These are phyloP conservation scores for Panulirus ornatus DNA, from an alignment of 1,140 invertebrate species.

Conservation along the genomic window DNA sequence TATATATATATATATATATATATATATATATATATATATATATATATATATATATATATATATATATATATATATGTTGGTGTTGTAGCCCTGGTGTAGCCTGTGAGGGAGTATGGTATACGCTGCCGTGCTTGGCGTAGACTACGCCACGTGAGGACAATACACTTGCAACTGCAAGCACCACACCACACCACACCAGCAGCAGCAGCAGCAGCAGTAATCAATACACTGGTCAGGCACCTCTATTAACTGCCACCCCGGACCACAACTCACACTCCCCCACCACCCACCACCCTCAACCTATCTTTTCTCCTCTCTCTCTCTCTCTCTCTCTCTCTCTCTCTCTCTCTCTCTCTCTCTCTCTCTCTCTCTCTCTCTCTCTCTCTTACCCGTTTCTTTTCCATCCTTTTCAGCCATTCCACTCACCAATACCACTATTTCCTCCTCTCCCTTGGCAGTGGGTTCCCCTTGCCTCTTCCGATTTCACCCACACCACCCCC, in stretches of 20 bases:
- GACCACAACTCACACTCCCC: background rate
- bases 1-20: too few relatives aligned
- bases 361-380: constrained; percentile 8
- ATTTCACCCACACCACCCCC: background rate
- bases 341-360: background rate
- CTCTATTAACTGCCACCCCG: background rate
- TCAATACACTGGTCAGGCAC: background rate
- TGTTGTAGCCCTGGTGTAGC: background rate
- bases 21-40: too few relatives aligned
- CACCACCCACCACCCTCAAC: background rate
- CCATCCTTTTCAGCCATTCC: background rate
- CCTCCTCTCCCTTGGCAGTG: too few relatives aligned
- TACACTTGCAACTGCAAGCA: background rate
- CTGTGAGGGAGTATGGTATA: background rate
- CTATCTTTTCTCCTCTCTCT: background rate
- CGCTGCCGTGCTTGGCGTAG: too few relatives aligned
- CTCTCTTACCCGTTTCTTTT: background rate
- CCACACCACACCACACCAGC: too few relatives aligned
- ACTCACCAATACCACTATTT: background rate
- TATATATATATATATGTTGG: too few relatives aligned
- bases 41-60: too few relatives aligned
- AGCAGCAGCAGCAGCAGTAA: background rate
- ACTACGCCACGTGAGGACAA: too few relatives aligned
- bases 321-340: background rate
- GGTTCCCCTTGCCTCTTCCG: too few relatives aligned